A percentile compares a stretch with the other conserved stretches of the same genome.
phyloP scores from a whole-genome alignment of 2,113 vertebrate species.

The Proterorhinus semilunaris region DNA sequence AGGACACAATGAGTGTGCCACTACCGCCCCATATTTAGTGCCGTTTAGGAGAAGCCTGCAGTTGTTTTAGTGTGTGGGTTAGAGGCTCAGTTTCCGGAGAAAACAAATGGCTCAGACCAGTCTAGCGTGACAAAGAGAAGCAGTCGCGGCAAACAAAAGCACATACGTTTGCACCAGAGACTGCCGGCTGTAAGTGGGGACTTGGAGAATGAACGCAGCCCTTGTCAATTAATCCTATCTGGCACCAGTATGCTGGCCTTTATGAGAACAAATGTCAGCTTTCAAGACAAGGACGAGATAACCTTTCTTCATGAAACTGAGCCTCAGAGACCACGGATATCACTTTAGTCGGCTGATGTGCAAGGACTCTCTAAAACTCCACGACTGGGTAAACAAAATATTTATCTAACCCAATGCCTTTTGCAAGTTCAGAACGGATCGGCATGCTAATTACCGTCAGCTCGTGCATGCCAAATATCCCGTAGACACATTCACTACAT shows the following conservation, averaged over 20 bases:
- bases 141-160: conserved; percentile 20
- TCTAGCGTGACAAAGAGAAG: conserved; percentile 10
- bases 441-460: neutral
- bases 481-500: neutral
- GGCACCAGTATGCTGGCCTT: conserved; percentile 68
- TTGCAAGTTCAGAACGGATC: conserved; percentile 5
- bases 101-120: neutral
- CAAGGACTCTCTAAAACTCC: conserved; percentile 26
- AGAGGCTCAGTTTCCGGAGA: neutral
- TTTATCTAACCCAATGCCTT: conserved; percentile 8
- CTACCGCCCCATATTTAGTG: neutral
- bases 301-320: conserved; percentile 72
- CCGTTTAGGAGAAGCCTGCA: neutral
- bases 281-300: conserved; percentile 73
- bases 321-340: conserved; percentile 42
- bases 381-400: conserved; percentile 2
- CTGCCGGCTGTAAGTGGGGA: conserved; percentile 35
- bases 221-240: conserved; percentile 73
- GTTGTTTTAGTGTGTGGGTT: neutral
- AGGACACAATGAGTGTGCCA: neutral
- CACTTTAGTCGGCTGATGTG: conserved; percentile 33
- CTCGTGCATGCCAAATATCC: neutral
- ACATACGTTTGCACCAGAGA: conserved; percentile 16
- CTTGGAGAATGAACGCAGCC: conserved; percentile 43
- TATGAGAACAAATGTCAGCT: conserved; percentile 79